phyloP scores from a whole-genome alignment of 1,140 invertebrate species.

The Alviniconcha marisindica region DNA sequence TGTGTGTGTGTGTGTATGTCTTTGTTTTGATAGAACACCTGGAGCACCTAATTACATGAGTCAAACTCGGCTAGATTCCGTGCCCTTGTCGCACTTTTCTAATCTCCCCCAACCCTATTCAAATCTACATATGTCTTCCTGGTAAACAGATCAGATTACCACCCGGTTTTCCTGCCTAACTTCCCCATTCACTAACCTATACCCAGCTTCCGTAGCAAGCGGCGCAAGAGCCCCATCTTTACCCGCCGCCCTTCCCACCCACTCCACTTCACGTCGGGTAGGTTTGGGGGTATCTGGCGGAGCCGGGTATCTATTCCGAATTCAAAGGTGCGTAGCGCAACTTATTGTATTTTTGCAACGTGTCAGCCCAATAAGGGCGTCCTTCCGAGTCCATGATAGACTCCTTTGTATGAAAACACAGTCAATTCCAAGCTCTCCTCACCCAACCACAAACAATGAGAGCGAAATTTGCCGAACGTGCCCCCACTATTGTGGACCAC shows the following conservation, averaged over 20 bases:
- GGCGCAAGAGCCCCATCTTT: no score
- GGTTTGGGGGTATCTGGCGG: not conserved
- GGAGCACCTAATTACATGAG: no score
- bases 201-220: no score
- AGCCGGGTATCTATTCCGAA: conserved; percentile 11
- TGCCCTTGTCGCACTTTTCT: no score
- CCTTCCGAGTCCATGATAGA: conserved; percentile 12
- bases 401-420: conserved; percentile 32
- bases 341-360: not conserved
- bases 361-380: not conserved
- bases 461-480: conserved; percentile 20
- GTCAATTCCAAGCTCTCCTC: conserved; percentile 13
- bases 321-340: not conserved
- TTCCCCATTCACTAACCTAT: no score
- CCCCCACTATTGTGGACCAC: not conserved
- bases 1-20: no score
- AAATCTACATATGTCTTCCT: no score
- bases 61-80: no score
- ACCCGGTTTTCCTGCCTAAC: no score
- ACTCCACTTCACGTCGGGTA: not conserved
- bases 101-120: no score
- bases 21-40: no score
- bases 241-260: not conserved
- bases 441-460: not conserved
- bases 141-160: no score